These are phyloP conservation scores for Drosophila nebulosa DNA, from an alignment of 1,140 invertebrate genomes.

Conservation along the genomic window DNA sequence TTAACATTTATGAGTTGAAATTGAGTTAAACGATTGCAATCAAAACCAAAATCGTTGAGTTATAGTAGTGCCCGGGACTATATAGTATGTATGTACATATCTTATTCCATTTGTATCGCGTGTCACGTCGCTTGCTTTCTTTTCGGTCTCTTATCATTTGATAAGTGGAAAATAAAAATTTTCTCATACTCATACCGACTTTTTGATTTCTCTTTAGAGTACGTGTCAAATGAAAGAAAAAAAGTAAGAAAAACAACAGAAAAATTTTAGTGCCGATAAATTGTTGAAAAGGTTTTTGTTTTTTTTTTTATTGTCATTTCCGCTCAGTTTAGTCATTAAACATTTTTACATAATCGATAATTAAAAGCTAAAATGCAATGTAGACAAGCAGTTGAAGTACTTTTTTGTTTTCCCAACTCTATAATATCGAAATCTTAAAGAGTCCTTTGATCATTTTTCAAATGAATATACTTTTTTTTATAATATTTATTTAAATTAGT, in stretches of 20 bases:
- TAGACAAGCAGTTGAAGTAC: too few relatives aligned
- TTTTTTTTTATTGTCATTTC: not conserved
- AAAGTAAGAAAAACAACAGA: constrained; percentile 17
- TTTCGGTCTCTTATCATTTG: constrained; percentile 46
- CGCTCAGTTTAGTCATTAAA: not conserved
- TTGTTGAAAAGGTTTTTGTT: not conserved
- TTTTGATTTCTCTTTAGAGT: not conserved
- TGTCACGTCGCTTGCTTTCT: constrained; percentile 30
- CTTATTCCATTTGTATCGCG: not conserved
- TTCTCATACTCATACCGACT: constrained; percentile 24
- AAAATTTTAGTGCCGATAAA: constrained; percentile 23
- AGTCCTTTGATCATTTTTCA: too few relatives aligned
- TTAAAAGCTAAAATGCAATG: not conserved
- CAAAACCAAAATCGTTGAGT: not conserved
- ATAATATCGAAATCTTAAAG: too few relatives aligned
- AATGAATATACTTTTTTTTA: too few relatives aligned
- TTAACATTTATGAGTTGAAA: constrained; percentile 20
- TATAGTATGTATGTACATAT: not conserved
- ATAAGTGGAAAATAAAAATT: constrained; percentile 35
- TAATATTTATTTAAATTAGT: too few relatives aligned
- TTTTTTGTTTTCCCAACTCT: too few relatives aligned
- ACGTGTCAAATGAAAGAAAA: constrained; percentile 31
- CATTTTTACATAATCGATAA: not conserved
- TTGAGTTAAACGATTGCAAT: constrained; percentile 45
- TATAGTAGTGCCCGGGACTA: too few relatives aligned